A percentile compares a stretch with the other conserved stretches of the same genome.
phyloP scores from a whole-genome alignment of 23 tunicate species.

The Trididemnum nubilum region DNA sequence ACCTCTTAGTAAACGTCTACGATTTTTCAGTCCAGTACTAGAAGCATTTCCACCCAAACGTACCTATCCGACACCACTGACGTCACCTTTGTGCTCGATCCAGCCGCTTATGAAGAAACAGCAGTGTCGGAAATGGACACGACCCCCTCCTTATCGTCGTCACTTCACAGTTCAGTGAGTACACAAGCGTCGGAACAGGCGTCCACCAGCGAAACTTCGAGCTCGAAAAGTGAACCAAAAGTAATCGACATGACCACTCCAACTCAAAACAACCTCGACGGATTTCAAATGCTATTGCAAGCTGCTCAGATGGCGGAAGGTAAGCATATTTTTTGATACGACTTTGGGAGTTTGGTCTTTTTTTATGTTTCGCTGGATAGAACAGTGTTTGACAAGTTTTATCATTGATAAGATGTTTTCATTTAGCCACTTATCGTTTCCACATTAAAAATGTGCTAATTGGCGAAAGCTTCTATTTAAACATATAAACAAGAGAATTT shows the following conservation, averaged over 20 bases:
- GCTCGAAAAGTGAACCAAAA: neutral
- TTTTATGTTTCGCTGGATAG: too few species aligned
- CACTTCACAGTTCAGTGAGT: slow-evolving; percentile 6
- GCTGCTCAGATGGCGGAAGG: slow-evolving; percentile 56
- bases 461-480: too few species aligned
- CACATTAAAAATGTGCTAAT: too few species aligned
- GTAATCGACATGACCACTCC: neutral
- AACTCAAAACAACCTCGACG: neutral
- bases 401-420: too few species aligned
- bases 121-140: neutral
- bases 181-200: neutral
- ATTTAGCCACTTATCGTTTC: too few species aligned
- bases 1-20: too few species aligned
- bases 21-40: neutral
- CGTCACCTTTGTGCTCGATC: slow-evolving; percentile 10
- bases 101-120: slow-evolving; percentile 40
- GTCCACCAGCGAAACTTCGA: neutral
- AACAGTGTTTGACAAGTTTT: too few species aligned
- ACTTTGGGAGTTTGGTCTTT: too few species aligned
- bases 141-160: neutral
- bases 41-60: slow-evolving; percentile 28
- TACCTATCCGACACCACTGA: neutral
- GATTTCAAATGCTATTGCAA: slow-evolving; percentile 54
- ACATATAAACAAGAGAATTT: too few species aligned
- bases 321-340: neutral